phyloP scores from a whole-genome alignment of 2,888 invertebrate genomes.

The Drosophila nigricruria region DNA sequence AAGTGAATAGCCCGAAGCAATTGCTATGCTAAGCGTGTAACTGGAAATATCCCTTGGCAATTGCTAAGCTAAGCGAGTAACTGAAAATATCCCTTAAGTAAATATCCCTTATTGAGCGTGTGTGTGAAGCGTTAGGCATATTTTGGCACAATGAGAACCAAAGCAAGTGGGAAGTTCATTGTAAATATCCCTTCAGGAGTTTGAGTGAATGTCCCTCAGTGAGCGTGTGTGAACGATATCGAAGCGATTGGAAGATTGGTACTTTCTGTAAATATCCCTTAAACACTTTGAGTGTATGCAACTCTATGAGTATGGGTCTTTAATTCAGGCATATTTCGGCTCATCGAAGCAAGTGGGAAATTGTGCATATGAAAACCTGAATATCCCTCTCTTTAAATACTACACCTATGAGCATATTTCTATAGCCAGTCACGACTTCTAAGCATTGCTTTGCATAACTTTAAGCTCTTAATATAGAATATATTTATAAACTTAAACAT shows the following conservation, averaged over 20 bases:
- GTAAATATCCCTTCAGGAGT: background rate
- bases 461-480: conserved; percentile 4
- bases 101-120: background rate
- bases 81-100: background rate
- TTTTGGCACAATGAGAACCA: background rate
- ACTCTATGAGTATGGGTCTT: background rate
- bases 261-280: conserved; percentile 2
- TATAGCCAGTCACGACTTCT: conserved; percentile 3
- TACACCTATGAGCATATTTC: background rate
- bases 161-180: background rate
- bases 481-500: background rate
- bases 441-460: conserved; percentile 1
- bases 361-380: background rate
- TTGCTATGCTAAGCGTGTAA: too few species aligned
- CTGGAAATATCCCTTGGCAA: too few species aligned
- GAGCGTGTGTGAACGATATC: too few species aligned
- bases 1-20: background rate
- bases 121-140: too few species aligned
- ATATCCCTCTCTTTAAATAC: background rate
- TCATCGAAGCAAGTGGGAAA: background rate
- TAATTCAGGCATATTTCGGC: background rate
- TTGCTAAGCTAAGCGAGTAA: too few species aligned
- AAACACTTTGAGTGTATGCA: background rate
- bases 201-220: background rate
- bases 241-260: too few species aligned